Evolutionary conservation across 2,113 vertebrate species (phyloP).

Genomic region (Tympanuchus pallidicinctus): DNA sequence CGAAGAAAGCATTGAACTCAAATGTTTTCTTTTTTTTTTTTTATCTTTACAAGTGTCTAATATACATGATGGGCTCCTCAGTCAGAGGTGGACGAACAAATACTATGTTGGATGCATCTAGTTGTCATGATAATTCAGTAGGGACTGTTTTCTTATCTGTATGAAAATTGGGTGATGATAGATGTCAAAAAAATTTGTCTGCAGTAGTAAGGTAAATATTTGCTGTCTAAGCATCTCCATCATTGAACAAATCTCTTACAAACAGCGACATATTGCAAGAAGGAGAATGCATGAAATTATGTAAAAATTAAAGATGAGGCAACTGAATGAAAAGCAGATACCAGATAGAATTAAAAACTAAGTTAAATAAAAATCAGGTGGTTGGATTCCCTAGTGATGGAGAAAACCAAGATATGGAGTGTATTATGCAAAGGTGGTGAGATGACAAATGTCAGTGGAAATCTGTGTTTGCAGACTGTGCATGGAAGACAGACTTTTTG

Average conservation of each 20-base stretch:
- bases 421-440: neutral
- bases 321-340: neutral
- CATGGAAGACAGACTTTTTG: slow-evolving; percentile 34
- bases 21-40: neutral
- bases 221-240: neutral
- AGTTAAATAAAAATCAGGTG: neutral
- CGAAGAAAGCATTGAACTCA: neutral
- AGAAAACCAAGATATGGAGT: neutral
- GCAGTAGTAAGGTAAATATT: slow-evolving; percentile 35
- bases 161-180: neutral
- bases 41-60: neutral
- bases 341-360: neutral
- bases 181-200: slow-evolving; percentile 43
- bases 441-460: slow-evolving; percentile 51
- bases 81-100: neutral
- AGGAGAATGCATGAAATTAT: neutral
- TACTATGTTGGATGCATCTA: neutral
- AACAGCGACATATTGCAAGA: neutral
- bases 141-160: neutral
- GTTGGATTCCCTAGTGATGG: neutral
- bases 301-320: neutral
- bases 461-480: slow-evolving; percentile 43
- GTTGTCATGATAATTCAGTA: neutral
- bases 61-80: neutral
- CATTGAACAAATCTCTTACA: neutral